Conservation (phyloP, 2,797 vertebrate species). For the Pterois miles region DNA sequence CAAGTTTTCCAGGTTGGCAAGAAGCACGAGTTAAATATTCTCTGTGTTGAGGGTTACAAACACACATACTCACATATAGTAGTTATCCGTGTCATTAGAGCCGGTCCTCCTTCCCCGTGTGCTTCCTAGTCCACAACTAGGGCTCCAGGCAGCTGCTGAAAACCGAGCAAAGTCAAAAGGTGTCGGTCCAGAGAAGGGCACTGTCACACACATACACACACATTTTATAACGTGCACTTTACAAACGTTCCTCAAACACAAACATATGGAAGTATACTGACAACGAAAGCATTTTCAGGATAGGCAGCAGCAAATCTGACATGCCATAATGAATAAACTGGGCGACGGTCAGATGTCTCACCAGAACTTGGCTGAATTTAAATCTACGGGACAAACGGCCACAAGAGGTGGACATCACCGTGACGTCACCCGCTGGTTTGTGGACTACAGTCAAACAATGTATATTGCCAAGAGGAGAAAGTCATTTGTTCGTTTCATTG, state of each 20-base stretch:
- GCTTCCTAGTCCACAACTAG: constrained; percentile 23
- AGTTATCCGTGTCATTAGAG: constrained; percentile 3
- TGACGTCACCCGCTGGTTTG: too few relatives aligned
- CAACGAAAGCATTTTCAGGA: neutral
- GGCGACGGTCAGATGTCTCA: neutral
- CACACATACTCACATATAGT: neutral
- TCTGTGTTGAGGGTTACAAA: neutral
- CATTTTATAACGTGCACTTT: neutral
- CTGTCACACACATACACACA: neutral
- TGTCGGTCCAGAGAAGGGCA: constrained; percentile 2
- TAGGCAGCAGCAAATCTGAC: neutral
- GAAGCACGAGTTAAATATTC: neutral
- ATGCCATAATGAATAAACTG: neutral
- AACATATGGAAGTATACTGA: neutral
- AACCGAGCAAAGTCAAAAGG: constrained; percentile 29
- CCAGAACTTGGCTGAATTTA: too few relatives aligned
- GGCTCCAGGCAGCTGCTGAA: constrained; percentile 24
- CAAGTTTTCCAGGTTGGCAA: neutral
- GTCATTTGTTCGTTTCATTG: too few relatives aligned
- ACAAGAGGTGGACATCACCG: too few relatives aligned
- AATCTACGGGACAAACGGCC: too few relatives aligned
- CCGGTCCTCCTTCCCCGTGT: neutral
- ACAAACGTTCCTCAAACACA: neutral
- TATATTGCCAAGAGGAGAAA: too few relatives aligned
- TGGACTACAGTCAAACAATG: too few relatives aligned